phyloP scores from a whole-genome alignment of 2,113 vertebrate species.

The Heterocephalus glaber region DNA sequence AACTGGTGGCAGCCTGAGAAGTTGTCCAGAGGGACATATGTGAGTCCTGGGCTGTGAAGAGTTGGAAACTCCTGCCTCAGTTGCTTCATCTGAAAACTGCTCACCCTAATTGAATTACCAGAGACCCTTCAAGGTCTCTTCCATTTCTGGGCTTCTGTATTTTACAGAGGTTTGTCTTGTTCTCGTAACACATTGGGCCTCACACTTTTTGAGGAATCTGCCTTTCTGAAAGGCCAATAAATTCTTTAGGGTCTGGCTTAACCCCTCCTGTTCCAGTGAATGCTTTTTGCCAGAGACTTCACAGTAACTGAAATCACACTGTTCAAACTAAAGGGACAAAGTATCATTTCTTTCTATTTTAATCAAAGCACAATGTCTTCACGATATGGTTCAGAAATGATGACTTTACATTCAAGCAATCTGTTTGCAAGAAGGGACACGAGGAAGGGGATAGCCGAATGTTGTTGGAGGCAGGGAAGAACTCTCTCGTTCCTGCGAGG shows the following conservation, averaged over 20 bases:
- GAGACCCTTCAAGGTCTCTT: not conserved
- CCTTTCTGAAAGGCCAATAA: not conserved
- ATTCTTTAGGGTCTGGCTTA: not conserved
- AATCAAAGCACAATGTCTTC: not conserved
- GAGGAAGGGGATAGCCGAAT: not conserved
- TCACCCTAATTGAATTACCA: not conserved
- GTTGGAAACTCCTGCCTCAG: not conserved
- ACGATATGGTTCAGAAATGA: not conserved
- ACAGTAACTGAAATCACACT: not conserved
- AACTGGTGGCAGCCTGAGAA: not conserved
- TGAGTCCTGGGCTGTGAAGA: not conserved
- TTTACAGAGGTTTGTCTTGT: not conserved
- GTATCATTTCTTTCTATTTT: not conserved
- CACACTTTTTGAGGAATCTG: no score
- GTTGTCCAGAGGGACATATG: not conserved
- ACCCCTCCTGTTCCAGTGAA: not conserved
- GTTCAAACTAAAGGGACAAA: not conserved
- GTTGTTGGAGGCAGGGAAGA: not conserved
- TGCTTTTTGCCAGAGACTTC: not conserved
- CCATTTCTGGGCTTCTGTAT: not conserved
- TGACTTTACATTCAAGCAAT: not conserved
- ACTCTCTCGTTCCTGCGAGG: not conserved
- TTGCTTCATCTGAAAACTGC: not conserved
- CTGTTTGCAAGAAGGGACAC: not conserved
- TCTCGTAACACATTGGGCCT: not conserved